Evolutionary conservation across 2,113 vertebrate species (phyloP).

Genomic region (Pithys albifrons): DNA sequence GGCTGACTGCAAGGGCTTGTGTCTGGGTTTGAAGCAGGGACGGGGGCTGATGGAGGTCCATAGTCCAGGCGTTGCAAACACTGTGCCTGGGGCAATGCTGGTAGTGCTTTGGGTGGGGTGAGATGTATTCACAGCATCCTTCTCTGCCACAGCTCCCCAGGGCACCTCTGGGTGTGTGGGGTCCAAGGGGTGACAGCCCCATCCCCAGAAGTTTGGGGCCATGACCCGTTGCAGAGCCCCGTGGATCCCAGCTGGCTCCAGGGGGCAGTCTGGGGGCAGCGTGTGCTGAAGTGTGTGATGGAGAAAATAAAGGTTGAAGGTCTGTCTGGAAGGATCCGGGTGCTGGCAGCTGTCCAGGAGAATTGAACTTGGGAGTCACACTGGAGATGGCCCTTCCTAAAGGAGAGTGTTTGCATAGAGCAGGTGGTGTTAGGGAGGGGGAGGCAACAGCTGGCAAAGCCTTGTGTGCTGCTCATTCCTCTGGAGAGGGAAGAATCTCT

Average conservation of each 20-base stretch:
- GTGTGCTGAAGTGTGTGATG: accelerated
- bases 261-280: neutral
- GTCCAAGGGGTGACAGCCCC: neutral
- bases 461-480: accelerated
- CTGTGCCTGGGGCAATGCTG: neutral
- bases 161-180: accelerated
- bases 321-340: neutral
- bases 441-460: neutral
- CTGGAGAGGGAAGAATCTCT: no score
- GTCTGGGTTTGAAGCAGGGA: neutral
- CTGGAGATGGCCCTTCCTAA: neutral
- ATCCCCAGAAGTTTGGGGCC: neutral
- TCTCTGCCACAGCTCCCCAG: accelerated
- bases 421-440: neutral
- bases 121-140: neutral
- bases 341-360: neutral
- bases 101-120: accelerated
- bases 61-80: no score
- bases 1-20: neutral
- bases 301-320: neutral
- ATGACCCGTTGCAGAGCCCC: neutral
- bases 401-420: neutral
- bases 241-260: neutral
- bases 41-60: accelerated
- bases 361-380: accelerated